Evolutionary conservation across 2,797 vertebrate genomes (phyloP).

Genomic region (Melanitta fusca): DNA sequence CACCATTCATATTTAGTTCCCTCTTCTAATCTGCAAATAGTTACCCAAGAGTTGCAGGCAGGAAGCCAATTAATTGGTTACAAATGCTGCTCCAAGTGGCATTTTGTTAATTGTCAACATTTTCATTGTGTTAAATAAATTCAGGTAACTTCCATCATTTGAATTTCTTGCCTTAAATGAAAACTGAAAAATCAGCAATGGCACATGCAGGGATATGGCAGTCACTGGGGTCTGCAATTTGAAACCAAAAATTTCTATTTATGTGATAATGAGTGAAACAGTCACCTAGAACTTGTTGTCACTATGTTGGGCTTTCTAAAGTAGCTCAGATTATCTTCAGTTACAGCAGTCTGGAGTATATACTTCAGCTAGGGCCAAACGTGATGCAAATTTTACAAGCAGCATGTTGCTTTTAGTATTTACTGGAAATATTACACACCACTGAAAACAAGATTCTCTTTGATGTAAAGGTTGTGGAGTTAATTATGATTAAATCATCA

Average conservation of each 20-base stretch:
- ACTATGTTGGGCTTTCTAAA: not conserved
- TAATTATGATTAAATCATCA: not conserved
- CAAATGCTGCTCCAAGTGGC: constrained; percentile 42
- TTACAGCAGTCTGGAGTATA: not conserved
- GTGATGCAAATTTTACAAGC: not conserved
- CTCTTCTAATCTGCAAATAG: constrained; percentile 73
- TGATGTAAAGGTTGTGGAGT: not conserved
- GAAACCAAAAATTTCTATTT: not conserved
- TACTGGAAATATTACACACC: not conserved
- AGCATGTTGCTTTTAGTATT: not conserved
- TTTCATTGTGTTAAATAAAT: not conserved
- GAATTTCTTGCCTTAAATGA: not conserved
- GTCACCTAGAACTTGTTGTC: not conserved
- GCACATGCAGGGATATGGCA: not conserved
- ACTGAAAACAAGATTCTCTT: not conserved
- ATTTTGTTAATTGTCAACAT: constrained; percentile 37
- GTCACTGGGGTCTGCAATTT: not conserved
- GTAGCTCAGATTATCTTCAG: not conserved
- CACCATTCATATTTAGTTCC: constrained; percentile 68
- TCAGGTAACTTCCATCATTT: constrained; percentile 11
- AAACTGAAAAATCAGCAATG: not conserved
- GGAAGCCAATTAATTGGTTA: constrained; percentile 60
- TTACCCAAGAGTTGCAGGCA: constrained; percentile 42
- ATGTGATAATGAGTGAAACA: not conserved
- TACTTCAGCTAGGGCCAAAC: not conserved